Evolutionary conservation across 2,888 invertebrate genomes (phyloP).

Genomic region (Asteroscopus sphinx): DNA sequence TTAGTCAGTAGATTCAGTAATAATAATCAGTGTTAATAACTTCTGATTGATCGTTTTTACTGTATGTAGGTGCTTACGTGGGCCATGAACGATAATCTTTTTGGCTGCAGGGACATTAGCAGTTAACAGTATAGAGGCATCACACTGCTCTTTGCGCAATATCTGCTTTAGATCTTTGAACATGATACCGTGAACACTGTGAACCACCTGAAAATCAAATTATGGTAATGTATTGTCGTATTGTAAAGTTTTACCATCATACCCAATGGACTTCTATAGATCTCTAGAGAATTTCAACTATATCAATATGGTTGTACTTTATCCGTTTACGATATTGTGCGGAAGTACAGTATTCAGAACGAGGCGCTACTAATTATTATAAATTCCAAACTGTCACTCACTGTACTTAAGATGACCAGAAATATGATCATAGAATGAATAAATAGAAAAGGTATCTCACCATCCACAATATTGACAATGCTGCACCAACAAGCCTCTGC

Average conservation of each 20-base stretch:
- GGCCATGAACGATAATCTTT: constrained; percentile 99
- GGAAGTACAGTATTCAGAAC: too few species aligned
- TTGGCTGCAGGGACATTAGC: constrained; percentile 99
- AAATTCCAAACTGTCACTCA: too few species aligned
- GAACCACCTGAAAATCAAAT: constrained; percentile 93
- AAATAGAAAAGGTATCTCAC: constrained; percentile 80
- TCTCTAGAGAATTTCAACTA: too few species aligned
- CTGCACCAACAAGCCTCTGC: constrained; percentile 98
- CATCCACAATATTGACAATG: constrained; percentile 98
- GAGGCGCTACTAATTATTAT: too few species aligned
- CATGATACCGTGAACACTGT: constrained; percentile 99
- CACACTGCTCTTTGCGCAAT: constrained; percentile 99
- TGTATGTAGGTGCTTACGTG: constrained; percentile 69
- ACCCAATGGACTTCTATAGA: too few species aligned
- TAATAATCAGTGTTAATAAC: too few species aligned
- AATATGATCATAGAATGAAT: neutral
- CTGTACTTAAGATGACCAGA: too few species aligned
- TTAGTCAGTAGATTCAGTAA: neutral
- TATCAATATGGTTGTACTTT: too few species aligned
- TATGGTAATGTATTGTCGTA: too few species aligned
- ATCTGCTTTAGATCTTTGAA: constrained; percentile 99
- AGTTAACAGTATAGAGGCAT: constrained; percentile 98
- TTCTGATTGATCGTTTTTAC: too few species aligned
- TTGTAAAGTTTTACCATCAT: too few species aligned
- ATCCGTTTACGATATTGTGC: too few species aligned